Base-by-base conservation (phyloP, 2,888 invertebrate species). In the Eulithis prunata region DNA sequence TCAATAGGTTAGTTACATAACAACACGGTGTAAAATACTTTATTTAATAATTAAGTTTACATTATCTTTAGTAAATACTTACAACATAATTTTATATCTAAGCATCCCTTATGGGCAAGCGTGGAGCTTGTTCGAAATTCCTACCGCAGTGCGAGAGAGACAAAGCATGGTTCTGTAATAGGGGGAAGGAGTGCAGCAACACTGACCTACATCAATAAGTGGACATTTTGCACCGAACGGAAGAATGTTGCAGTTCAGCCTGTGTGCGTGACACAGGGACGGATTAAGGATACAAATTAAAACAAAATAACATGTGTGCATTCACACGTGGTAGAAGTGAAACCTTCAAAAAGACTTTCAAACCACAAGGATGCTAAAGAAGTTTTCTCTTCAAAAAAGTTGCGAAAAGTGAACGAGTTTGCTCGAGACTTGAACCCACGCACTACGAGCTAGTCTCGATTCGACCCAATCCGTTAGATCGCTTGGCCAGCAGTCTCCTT, bases 131-230 rank as follows among this genome's bases (percentile, higher is more conserved):
- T 77, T 84, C 84, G 78, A 86, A 83, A 85, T 84, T 84, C 84
- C 81, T 74, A 69, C 70, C 71, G 76, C 68, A 61, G 80, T 64
- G 78, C 58, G 81, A 86, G 70, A 4, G 79, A 63, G 83, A 83
- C 62, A 49, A 57, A 64, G 32, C 60, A 64, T 69, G 13, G 13
- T 7, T 32, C 5, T 11, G 4, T 51, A 41, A 57, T 61, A 58
- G n/a, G 84, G 69, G 77, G 68, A 75, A 88, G 66, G 67, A 78
- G 78, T 72, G 71, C 73, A 69, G 76, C 70, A 68, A 71, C 72
- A 80, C 80, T 90, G 90, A 90, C 90, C 90, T 90, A 90, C 90
- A 90, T 90, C 90, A 90, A 89, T 86, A 85, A 84, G 81, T 87
- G 86, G 85, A 85, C 84, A 85, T 82, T 86, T 81, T 75, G 83